Base-by-base conservation (phyloP, 1,140 invertebrate species). In the Pseudoatta argentina region DNA sequence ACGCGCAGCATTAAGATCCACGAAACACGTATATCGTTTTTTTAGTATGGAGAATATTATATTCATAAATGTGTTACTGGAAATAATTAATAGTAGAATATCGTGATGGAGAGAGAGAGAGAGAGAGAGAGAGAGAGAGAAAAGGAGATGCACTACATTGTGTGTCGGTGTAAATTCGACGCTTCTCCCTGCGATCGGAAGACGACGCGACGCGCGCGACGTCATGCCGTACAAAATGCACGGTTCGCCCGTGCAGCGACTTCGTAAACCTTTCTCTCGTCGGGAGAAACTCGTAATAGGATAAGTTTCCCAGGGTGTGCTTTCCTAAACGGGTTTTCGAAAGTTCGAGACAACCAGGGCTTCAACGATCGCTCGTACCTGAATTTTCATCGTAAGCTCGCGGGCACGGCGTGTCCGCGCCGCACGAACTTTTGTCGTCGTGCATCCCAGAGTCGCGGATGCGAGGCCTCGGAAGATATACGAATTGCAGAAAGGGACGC, bases 301-400 rank as follows among this genome's bases (percentile, higher is more conserved):
- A 91, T 92, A 92, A 92, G 90, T 92, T 92, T 82, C 86, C 77
- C 76, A 61, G 88, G 89, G 87, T 89, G 88, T 86, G 89, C 88
- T 83, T 91, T 89, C 88, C 83, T 86, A 91, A 92, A 90, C 88
- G 86, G 88, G 88, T 89, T 92, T 85, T 85, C 82, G 87, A 85
- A 92, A 92, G 88, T 92, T 91, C 64, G 85, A 89, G 85, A 86
- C 79, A 83, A 83, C 79, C 69, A 14, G 55, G 66, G 55, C 79
- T 83, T 73, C 71, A 83, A 73, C 79, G 79, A 83, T 83, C 79
- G 79, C 14, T 48, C 79, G 67, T 48, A 82, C 55, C 79, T 83
- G 79, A 83, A 83, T 83, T 83, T 83, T 83, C 79, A 83, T 83
- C 55, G 79, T 85, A 88, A 88, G 88, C 82, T 34, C 76, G 83